Evolutionary conservation across 2,113 vertebrate genomes (phyloP), one percentile per base, ranked within the genome.

Genomic region (Onychostruthus taczanowskii): DNA sequence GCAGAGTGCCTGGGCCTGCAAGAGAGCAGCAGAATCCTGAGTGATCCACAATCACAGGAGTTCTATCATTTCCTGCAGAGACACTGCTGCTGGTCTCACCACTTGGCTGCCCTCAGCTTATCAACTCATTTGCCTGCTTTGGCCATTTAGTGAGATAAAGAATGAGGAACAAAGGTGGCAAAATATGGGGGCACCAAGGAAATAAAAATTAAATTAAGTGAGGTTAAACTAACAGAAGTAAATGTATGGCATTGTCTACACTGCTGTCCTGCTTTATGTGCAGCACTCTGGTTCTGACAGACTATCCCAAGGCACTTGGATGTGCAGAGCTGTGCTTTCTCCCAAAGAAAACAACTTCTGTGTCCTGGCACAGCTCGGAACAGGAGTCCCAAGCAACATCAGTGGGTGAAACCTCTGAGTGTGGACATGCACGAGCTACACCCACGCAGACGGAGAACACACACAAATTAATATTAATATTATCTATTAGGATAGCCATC

Each of bases 131-230:
- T 89, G 37, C 84, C 78, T 80, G 68, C 47, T 76, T 62, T 9
- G 7, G 82, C 55, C 94, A 55, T 90, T 88, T 87, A 63, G 84
- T 23, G 52, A 93, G 43, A 85, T 67, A 91, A 94, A 85, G 67
- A 91, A 93, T 30, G 46, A 92, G 66, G 37, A 37, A 73, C 67
- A 69, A 91, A 87, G 30, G 20, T 72, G 61, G 73, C 58, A 89
- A 87, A 62, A 72, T 10, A 35, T 3, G 47, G 62, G 16, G 26
- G n/a, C 27, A 66, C 13, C 0, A 2, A 68, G 43, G 23, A 33
- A 90, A 80, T n/a, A 23, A 53, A 93, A 93, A 83, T 44, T 39
- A 63, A 87, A 73, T 31, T 67, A 44, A 0, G 4, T 21, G 59
- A 84, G 35, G 24, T 63, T 84, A 86, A 94, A 52, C 39, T 39